phyloP scores from a whole-genome alignment of 2,113 vertebrate genomes.

The Pedionomus torquatus region DNA sequence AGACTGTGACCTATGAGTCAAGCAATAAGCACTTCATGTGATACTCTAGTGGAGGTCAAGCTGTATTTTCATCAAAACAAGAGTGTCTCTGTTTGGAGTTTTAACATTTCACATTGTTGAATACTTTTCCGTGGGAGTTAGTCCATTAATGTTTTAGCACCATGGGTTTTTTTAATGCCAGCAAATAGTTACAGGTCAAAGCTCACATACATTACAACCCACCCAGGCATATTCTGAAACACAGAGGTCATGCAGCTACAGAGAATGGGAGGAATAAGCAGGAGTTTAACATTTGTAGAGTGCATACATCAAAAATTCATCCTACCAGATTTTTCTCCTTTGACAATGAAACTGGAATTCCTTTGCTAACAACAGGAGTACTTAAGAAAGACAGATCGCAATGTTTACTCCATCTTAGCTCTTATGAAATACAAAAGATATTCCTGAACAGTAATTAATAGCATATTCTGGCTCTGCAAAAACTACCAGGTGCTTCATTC shows the following conservation, averaged over 20 bases:
- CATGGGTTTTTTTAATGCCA: not conserved
- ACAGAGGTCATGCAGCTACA: not conserved
- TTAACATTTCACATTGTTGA: conserved; percentile 8
- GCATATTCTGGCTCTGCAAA: not conserved
- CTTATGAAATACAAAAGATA: not conserved
- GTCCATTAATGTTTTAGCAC: conserved; percentile 7
- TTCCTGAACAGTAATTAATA: not conserved
- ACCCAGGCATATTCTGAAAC: conserved; percentile 30
- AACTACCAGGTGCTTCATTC: not conserved
- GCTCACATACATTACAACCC: conserved; percentile 32
- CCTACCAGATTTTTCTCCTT: conserved; percentile 18
- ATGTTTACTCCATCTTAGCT: not conserved
- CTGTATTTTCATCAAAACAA: conserved; percentile 18
- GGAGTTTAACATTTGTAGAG: conserved; percentile 6
- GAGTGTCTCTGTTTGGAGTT: not conserved
- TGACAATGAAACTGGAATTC: conserved; percentile 17
- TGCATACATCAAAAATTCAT: conserved; percentile 7
- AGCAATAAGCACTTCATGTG: not conserved
- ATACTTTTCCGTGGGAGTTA: not conserved
- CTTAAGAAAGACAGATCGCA: not conserved
- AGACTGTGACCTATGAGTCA: not conserved
- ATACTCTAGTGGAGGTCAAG: not conserved
- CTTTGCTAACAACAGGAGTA: conserved; percentile 10
- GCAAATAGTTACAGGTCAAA: conserved; percentile 49
- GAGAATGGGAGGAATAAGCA: not conserved